phyloP scores from a whole-genome alignment of 1,140 invertebrate species.

The Hermetia illucens region DNA sequence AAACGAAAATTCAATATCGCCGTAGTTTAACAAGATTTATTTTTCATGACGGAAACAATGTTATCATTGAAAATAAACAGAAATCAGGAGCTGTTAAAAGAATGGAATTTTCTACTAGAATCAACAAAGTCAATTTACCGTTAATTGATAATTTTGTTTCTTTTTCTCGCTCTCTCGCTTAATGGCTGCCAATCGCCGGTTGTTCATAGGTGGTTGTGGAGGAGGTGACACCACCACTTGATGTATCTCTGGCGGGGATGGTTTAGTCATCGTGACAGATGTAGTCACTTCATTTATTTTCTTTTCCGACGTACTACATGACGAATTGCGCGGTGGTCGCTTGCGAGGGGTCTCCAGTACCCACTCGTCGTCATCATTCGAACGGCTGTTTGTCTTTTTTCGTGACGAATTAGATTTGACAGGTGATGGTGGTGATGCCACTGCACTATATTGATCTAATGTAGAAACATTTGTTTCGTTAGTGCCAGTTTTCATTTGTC shows the following conservation, averaged over 20 bases:
- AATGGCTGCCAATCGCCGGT: constrained; percentile 3
- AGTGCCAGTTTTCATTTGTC: constrained; percentile 47
- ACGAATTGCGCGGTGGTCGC: constrained; percentile 14
- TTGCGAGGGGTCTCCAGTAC: constrained; percentile 37
- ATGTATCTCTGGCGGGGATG: constrained; percentile 8
- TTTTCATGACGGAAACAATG: no score
- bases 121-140: no score
- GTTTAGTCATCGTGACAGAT: no score
- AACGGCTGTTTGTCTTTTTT: constrained; percentile 16
- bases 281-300: constrained; percentile 7
- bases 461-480: constrained; percentile 5
- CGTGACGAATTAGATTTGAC: background rate
- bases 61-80: no score
- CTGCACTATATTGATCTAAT: background rate
- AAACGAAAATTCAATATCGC: no score
- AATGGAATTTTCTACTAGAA: no score
- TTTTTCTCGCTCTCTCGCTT: constrained; percentile 2
- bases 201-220: constrained; percentile 1
- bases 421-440: constrained; percentile 1
- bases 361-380: constrained; percentile 40
- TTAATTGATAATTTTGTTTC: constrained; percentile 1
- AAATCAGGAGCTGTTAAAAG: no score
- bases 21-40: no score
- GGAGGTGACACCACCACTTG: no score
- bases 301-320: background rate